These are phyloP conservation scores for Celastrina argiolus DNA, from an alignment of 2,888 invertebrate genomes.

Conservation along the genomic window DNA sequence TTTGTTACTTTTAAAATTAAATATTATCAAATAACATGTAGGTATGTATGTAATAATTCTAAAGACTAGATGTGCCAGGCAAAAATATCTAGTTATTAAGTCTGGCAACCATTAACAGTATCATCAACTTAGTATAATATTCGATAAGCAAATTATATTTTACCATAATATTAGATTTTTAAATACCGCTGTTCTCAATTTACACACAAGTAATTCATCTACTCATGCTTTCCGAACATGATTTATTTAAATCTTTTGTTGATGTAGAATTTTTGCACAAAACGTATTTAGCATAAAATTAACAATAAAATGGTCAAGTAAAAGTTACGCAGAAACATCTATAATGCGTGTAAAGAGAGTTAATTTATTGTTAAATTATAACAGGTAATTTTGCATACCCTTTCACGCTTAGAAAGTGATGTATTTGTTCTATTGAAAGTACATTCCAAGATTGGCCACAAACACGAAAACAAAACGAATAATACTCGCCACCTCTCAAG, in stretches of 20 bases:
- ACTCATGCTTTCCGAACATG: neutral
- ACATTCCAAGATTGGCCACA: slow-evolving; percentile 54
- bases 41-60: neutral
- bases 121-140: no score
- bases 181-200: no score
- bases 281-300: neutral
- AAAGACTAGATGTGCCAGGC: no score
- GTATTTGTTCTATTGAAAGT: slow-evolving; percentile 68
- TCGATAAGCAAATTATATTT: no score
- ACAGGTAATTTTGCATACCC: slow-evolving; percentile 56
- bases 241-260: neutral
- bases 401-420: slow-evolving; percentile 52
- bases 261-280: neutral
- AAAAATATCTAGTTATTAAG: no score
- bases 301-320: slow-evolving; percentile 9
- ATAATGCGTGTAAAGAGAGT: neutral
- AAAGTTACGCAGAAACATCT: slow-evolving; percentile 14
- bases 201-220: neutral
- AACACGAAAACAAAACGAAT: slow-evolving; percentile 55
- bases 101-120: no score
- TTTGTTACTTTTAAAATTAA: neutral
- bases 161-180: no score
- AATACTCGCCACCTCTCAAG: slow-evolving; percentile 45
- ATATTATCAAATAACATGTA: neutral
- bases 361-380: slow-evolving; percentile 49